Evolutionary conservation across 2,113 vertebrate species (phyloP).

Genomic region (Pseudorhombus dupliciocellatus): DNA sequence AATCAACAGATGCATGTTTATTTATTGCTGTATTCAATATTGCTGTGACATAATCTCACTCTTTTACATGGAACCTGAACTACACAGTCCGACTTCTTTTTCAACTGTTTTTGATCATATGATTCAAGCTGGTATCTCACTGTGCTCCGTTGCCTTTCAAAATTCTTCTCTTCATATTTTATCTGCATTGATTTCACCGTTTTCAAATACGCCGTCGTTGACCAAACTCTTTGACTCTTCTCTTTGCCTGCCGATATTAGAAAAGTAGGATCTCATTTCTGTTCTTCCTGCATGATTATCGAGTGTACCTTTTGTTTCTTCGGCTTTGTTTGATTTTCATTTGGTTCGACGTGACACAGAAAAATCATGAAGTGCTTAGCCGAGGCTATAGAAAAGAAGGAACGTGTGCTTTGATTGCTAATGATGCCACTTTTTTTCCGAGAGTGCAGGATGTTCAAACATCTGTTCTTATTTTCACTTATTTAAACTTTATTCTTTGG

Average conservation of each 20-base stretch:
- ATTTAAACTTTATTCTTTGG: constrained; percentile 19
- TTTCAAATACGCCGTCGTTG: constrained; percentile 26
- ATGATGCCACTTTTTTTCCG: constrained; percentile 15
- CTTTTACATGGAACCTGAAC: constrained; percentile 21
- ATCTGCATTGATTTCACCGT: constrained; percentile 25
- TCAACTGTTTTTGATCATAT: constrained; percentile 12
- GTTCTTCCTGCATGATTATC: constrained; percentile 66
- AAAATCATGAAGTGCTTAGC: constrained; percentile 10
- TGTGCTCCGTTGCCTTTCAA: constrained; percentile 30
- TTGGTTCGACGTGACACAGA: constrained; percentile 33
- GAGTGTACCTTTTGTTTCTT: constrained; percentile 41
- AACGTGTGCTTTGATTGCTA: constrained; percentile 27
- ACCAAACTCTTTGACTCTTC: constrained; percentile 19
- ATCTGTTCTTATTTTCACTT: constrained; percentile 30
- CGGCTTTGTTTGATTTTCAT: constrained; percentile 31
- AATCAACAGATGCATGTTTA: constrained; percentile 66
- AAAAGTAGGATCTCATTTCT: constrained; percentile 49
- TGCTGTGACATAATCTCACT: constrained; percentile 42
- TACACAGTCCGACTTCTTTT: constrained; percentile 9
- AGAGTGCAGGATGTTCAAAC: constrained; percentile 7
- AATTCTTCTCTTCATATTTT: constrained; percentile 28
- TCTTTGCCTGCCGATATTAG: constrained; percentile 48
- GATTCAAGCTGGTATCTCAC: constrained; percentile 9
- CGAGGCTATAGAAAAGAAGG: constrained; percentile 12
- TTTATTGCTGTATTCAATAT: constrained; percentile 60